Conservation (phyloP, 2,113 vertebrate species). For the Cyphomyrus plagiostoma region DNA sequence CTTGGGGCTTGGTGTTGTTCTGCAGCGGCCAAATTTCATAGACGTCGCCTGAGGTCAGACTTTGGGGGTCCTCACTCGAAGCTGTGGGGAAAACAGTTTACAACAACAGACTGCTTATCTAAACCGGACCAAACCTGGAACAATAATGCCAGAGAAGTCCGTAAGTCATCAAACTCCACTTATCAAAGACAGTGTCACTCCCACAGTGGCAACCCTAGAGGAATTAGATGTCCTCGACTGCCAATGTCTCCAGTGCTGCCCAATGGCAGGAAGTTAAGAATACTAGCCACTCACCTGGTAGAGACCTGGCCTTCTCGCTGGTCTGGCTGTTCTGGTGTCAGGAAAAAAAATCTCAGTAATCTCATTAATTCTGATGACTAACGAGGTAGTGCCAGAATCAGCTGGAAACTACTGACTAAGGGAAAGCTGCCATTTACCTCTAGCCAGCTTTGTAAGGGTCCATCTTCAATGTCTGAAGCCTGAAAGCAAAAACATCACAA, state of each 20-base stretch:
- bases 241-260: not conserved
- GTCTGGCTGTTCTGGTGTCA: slow-evolving; percentile 37
- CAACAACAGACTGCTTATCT: not conserved
- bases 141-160: not conserved
- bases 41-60: slow-evolving; percentile 33
- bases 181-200: not conserved
- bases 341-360: not conserved
- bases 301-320: slow-evolving; percentile 31
- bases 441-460: slow-evolving; percentile 58
- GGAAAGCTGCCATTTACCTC: slow-evolving; percentile 53
- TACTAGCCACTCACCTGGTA: slow-evolving; percentile 17
- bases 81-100: slow-evolving; percentile 19
- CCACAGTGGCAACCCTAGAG: not conserved
- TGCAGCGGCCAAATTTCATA: slow-evolving; percentile 7
- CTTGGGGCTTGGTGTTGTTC: not conserved
- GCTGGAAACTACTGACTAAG: not conserved
- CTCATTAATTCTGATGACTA: not conserved
- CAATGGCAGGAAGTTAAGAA: not conserved
- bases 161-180: not conserved
- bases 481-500: slow-evolving; percentile 32
- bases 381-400: not conserved
- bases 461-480: slow-evolving; percentile 67
- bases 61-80: slow-evolving; percentile 32
- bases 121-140: not conserved
- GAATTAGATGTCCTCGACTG: not conserved